phyloP scores from a whole-genome alignment of 2,888 invertebrate genomes.

The Tiliacea citrago region DNA sequence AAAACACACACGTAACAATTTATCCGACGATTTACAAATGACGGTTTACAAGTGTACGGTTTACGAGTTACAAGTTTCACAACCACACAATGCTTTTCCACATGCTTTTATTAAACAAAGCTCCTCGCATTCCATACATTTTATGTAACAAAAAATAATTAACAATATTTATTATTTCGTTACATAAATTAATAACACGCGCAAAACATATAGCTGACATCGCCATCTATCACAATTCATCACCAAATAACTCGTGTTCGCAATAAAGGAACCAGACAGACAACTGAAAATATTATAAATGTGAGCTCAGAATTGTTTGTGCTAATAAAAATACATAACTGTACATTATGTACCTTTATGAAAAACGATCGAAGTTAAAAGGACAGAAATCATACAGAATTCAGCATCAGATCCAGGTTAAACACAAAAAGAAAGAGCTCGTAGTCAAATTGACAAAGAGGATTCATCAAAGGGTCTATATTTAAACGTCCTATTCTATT shows the following conservation, averaged over 20 bases:
- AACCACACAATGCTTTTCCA: neutral
- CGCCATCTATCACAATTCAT: conserved; percentile 65
- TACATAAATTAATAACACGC: conserved; percentile 57
- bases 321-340: conserved; percentile 1
- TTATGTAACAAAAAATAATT: conserved; percentile 41
- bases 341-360: neutral
- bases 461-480: neutral
- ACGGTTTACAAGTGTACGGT: too few species aligned
- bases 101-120: neutral
- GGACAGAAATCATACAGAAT: neutral
- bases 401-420: too few species aligned
- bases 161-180: conserved; percentile 59
- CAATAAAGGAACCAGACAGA: conserved; percentile 50
- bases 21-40: conserved; percentile 6
- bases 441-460: neutral
- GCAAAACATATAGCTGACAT: conserved; percentile 48
- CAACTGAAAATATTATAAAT: conserved; percentile 59
- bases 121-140: conserved; percentile 19
- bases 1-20: neutral
- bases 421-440: neutral
- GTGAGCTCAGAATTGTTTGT: conserved; percentile 38
- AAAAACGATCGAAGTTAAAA: neutral
- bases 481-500: neutral
- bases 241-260: conserved; percentile 58
- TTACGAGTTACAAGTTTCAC: neutral